Evolutionary conservation across 1,140 invertebrate species (phyloP).

Genomic region (Drosophila busckii): DNA sequence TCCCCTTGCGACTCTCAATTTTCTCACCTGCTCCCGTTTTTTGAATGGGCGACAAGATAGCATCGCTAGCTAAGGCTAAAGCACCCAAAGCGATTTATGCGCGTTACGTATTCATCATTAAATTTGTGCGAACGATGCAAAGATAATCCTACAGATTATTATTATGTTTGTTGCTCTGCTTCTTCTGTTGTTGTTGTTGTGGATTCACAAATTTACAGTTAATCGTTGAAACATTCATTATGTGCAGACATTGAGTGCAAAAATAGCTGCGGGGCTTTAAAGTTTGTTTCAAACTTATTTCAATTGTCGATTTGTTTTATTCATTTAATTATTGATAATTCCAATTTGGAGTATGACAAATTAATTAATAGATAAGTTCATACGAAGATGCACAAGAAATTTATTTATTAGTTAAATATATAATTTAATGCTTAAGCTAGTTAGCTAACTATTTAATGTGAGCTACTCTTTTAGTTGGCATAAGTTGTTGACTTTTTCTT

Average conservation of each 20-base stretch:
- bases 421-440: no score
- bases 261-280: not conserved
- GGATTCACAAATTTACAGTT: slow-evolving; percentile 67
- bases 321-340: no score
- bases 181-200: slow-evolving; percentile 17
- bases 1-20: not conserved
- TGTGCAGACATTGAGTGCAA: not conserved
- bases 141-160: slow-evolving; percentile 46
- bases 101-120: slow-evolving; percentile 63
- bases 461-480: no score
- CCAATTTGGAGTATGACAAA: no score
- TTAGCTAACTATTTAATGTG: no score
- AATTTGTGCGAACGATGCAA: slow-evolving; percentile 54
- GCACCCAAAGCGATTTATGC: slow-evolving; percentile 71
- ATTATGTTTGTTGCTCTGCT: slow-evolving; percentile 18
- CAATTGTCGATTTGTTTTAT: slow-evolving; percentile 36
- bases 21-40: no score
- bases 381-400: no score
- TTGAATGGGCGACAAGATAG: slow-evolving; percentile 15
- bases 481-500: no score
- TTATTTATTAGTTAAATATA: not conserved
- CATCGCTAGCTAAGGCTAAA: slow-evolving; percentile 3
- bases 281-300: slow-evolving; percentile 36
- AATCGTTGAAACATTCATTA: slow-evolving; percentile 33
- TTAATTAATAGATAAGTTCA: no score